Evolutionary conservation across 1,140 invertebrate genomes (phyloP).

Genomic region (Bombyx mandarina): DNA sequence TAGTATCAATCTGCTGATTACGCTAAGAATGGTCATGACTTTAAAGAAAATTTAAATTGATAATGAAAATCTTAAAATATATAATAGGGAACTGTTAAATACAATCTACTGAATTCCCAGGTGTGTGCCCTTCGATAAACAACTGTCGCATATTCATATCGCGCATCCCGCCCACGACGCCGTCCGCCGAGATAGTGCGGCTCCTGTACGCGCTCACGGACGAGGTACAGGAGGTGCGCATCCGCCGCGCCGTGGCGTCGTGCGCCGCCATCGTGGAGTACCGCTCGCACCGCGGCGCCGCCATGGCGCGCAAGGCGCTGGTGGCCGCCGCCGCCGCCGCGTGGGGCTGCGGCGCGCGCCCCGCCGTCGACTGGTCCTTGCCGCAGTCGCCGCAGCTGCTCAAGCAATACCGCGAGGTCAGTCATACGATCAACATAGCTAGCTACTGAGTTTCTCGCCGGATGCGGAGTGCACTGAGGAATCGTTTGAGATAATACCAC

Average conservation of each 20-base stretch:
- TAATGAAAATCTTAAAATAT: no score
- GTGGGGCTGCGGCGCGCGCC: conserved; percentile 51
- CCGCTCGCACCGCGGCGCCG: conserved; percentile 57
- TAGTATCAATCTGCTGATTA: no score
- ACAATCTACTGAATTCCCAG: conserved; percentile 10
- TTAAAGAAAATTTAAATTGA: no score
- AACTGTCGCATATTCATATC: conserved; percentile 64
- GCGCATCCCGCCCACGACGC: conserved; percentile 49
- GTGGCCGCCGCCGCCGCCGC: conserved; percentile 51
- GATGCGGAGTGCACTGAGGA: no score
- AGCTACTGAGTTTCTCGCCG: no score
- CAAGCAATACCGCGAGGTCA: conserved; percentile 57
- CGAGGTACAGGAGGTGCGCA: conserved; percentile 58
- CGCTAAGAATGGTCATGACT: no score
- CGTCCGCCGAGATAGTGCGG: conserved; percentile 52
- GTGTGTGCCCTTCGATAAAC: conserved; percentile 60
- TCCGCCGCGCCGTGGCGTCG: conserved; percentile 44
- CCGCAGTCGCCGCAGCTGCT: conserved; percentile 54
- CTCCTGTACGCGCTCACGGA: conserved; percentile 56
- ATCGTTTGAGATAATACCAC: no score
- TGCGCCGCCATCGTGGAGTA: conserved; percentile 59
- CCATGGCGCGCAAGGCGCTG: conserved; percentile 56
- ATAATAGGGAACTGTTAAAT: no score
- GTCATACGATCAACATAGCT: no score
- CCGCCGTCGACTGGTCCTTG: conserved; percentile 57